phyloP scores from a whole-genome alignment of 2,888 invertebrate species.

The Drosophila rellima region DNA sequence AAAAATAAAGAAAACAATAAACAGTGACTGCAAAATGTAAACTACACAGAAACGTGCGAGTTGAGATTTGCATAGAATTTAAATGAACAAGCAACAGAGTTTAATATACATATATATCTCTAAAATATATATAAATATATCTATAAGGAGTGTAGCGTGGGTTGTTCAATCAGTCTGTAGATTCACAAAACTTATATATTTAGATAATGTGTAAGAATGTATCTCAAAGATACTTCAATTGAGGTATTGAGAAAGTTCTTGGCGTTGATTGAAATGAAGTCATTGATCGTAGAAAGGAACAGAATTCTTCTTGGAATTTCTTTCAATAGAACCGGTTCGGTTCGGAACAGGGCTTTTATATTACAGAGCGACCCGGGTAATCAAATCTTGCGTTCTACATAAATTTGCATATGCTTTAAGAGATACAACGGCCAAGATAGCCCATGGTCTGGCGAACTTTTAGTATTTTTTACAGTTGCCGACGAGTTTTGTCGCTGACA shows the following conservation, averaged over 20 bases:
- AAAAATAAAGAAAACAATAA: slow-evolving; percentile 31
- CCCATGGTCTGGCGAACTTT: slow-evolving; percentile 31
- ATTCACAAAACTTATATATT: background rate
- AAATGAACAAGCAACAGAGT: slow-evolving; percentile 33
- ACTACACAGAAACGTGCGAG: slow-evolving; percentile 60
- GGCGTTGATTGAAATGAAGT: slow-evolving; percentile 13
- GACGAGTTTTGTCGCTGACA: slow-evolving; percentile 42
- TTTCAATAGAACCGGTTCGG: slow-evolving; percentile 41
- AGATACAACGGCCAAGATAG: slow-evolving; percentile 29
- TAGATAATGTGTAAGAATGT: background rate
- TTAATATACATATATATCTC: background rate
- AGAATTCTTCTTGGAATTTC: slow-evolving; percentile 17
- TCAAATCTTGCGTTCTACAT: slow-evolving; percentile 53
- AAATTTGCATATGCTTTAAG: slow-evolving; percentile 54
- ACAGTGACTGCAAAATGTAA: slow-evolving; percentile 62
- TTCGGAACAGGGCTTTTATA: slow-evolving; percentile 9
- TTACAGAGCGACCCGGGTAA: slow-evolving; percentile 15
- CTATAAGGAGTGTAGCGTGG: slow-evolving; percentile 1
- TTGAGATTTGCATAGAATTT: slow-evolving; percentile 60
- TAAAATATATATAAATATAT: background rate
- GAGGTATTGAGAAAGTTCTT: slow-evolving; percentile 14
- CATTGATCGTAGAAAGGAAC: slow-evolving; percentile 5
- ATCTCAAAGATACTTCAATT: slow-evolving; percentile 3
- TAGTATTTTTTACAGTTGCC: slow-evolving; percentile 46
- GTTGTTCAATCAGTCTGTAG: background rate